Percentiles rank a stretch among this genome's conserved stretches.
These are phyloP conservation scores for Junonia oenone DNA, from an alignment of 2,888 invertebrate species.

Conservation along the genomic window DNA sequence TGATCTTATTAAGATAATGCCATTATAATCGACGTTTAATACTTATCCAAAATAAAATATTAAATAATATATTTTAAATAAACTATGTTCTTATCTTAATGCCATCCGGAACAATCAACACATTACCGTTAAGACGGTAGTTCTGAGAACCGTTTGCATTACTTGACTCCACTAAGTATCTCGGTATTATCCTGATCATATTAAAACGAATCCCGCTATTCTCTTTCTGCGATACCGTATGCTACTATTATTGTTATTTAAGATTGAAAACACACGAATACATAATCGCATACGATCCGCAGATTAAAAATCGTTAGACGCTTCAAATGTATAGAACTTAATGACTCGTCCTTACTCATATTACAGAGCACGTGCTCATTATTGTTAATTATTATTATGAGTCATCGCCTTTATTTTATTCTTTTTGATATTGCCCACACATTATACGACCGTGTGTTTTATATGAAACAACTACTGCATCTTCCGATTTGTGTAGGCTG, in stretches of 20 bases:
- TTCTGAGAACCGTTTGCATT: constrained; percentile 44
- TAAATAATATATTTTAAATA: constrained; percentile 40
- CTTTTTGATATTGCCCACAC: background rate
- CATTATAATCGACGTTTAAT: too few species aligned
- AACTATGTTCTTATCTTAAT: constrained; percentile 59
- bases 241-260: background rate
- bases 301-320: constrained; percentile 30
- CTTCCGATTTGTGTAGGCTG: constrained; percentile 30
- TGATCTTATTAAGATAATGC: too few species aligned
- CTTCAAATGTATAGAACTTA: too few species aligned
- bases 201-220: constrained; percentile 31
- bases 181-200: constrained; percentile 45
- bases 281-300: constrained; percentile 3
- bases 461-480: constrained; percentile 15
- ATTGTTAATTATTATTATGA: background rate
- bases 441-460: constrained; percentile 3
- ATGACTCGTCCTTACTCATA: too few species aligned
- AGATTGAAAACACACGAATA: constrained; percentile 3
- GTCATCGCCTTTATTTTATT: too few species aligned
- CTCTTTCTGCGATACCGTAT: constrained; percentile 3
- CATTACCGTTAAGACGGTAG: constrained; percentile 52
- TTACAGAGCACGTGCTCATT: too few species aligned
- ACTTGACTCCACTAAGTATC: constrained; percentile 38
- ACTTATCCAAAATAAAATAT: constrained; percentile 7
- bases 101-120: constrained; percentile 40